Evolutionary conservation across 2,888 invertebrate species (phyloP).

Genomic region (Elegia similella): DNA sequence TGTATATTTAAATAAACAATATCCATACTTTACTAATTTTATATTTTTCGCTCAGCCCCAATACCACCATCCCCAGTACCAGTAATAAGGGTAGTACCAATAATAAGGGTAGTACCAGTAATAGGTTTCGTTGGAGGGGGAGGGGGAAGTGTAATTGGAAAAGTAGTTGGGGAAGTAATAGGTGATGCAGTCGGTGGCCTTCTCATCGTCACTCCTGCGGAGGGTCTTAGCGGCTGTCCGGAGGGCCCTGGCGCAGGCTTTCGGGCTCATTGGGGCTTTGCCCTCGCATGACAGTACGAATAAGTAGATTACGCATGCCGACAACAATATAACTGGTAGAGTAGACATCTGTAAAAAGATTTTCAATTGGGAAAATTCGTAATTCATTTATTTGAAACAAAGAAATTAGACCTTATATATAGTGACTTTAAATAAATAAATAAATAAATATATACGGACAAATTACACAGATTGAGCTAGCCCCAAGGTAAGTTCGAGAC

Average conservation of each 20-base stretch:
- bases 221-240: background rate
- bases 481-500: no score
- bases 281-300: background rate
- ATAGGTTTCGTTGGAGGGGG: no score
- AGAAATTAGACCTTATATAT: no score
- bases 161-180: background rate
- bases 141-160: background rate
- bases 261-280: background rate
- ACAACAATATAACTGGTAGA: background rate
- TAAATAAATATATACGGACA: no score
- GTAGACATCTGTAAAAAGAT: background rate
- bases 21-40: background rate
- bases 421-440: no score
- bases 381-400: no score
- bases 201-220: background rate
- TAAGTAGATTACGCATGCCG: background rate
- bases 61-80: background rate
- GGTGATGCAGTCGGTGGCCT: background rate
- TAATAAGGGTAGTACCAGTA: background rate
- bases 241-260: background rate
- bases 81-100: background rate
- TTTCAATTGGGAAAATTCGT: no score
- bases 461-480: no score
- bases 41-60: background rate
- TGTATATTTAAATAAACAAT: no score